These are phyloP conservation scores for Ischnus inquisitorius DNA, from an alignment of 2,888 invertebrate genomes.

Conservation along the genomic window DNA sequence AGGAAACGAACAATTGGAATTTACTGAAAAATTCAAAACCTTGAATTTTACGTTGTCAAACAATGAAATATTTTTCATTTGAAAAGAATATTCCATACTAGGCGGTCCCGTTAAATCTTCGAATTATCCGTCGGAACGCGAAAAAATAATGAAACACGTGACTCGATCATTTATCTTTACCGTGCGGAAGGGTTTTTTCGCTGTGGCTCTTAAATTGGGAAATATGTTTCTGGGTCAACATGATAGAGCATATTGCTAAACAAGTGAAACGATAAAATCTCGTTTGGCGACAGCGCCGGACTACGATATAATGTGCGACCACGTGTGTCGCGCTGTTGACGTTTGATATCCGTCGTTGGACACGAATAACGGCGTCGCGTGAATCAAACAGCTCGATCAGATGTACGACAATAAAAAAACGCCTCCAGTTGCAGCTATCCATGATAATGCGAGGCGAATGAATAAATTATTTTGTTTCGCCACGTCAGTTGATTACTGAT, in stretches of 20 bases:
- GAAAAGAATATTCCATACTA: background rate
- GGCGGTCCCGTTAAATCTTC: background rate
- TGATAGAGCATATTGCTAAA: slow-evolving; percentile 47
- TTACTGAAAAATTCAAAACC: background rate
- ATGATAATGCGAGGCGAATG: slow-evolving; percentile 43
- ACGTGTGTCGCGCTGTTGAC: background rate
- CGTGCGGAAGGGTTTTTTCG: background rate
- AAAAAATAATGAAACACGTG: slow-evolving; percentile 33
- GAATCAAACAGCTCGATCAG: slow-evolving; percentile 62
- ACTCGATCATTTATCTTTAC: slow-evolving; percentile 18
- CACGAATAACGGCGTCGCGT: slow-evolving; percentile 68
- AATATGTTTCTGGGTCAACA: slow-evolving; percentile 53
- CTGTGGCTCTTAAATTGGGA: slow-evolving; percentile 11
- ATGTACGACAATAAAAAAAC: slow-evolving; percentile 23
- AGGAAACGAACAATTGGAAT: too few relatives aligned
- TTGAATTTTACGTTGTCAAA: background rate
- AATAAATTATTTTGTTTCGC: slow-evolving; percentile 27
- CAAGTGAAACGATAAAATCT: slow-evolving; percentile 58
- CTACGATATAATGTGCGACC: background rate
- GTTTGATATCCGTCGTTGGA: slow-evolving; percentile 44
- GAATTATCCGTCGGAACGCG: background rate
- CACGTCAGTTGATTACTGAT: background rate
- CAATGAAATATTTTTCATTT: too few relatives aligned
- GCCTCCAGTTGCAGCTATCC: slow-evolving; percentile 43
- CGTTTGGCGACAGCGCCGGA: slow-evolving; percentile 26